A percentile compares a stretch with the other conserved stretches of the same genome.
Evolutionary conservation across 2,888 invertebrate species (phyloP).

Genomic region (Beris chalybata): DNA sequence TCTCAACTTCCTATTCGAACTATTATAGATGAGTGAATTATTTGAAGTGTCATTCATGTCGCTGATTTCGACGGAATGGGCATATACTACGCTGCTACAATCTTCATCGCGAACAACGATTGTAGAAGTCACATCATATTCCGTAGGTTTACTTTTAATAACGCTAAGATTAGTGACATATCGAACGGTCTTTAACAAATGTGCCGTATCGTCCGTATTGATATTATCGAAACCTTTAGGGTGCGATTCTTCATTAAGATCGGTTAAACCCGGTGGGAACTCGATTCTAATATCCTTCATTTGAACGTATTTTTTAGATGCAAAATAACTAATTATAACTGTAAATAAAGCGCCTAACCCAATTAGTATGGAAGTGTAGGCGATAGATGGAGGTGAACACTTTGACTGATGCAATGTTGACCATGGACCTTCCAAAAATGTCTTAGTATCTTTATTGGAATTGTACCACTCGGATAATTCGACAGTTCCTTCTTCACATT

Average conservation of each 20-base stretch:
- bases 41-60: constrained; percentile 42
- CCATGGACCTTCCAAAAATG: constrained; percentile 35
- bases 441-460: constrained; percentile 4
- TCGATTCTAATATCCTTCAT: constrained; percentile 51
- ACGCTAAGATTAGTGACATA: constrained; percentile 38
- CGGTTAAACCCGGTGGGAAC: constrained; percentile 48
- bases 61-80: constrained; percentile 43
- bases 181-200: constrained; percentile 41
- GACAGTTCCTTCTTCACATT: constrained; percentile 13
- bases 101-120: constrained; percentile 35
- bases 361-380: no score
- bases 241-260: constrained; percentile 46
- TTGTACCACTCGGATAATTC: neutral
- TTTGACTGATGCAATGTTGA: neutral
- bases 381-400: no score
- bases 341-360: no score
- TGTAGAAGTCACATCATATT: constrained; percentile 36
- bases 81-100: constrained; percentile 36
- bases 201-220: constrained; percentile 31
- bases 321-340: constrained; percentile 40
- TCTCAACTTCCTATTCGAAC: constrained; percentile 28
- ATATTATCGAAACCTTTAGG: constrained; percentile 44
- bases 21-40: constrained; percentile 39
- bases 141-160: constrained; percentile 39
- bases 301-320: constrained; percentile 47